Base-by-base conservation (phyloP, 2,888 invertebrate genomes). In the Autographa gamma region DNA sequence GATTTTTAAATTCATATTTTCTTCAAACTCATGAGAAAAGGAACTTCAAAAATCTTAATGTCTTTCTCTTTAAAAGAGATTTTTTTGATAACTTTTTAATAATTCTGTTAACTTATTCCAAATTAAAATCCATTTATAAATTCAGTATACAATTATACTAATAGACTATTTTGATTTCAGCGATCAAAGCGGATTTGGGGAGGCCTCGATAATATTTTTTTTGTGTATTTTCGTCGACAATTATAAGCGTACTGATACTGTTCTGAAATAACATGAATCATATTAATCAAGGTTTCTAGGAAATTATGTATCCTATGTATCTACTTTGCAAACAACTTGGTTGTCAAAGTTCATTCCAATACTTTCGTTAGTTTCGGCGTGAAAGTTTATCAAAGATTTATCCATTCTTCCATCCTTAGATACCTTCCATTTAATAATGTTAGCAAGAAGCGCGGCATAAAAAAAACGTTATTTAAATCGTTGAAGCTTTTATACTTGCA, bases 121-220 rank as follows among this genome's bases (percentile, higher is more conserved):
- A 8, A 38, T 66, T 32, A 19, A 63, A 60, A 38, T 54, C 0
- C 32, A 64, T 43, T 13, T 61, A 48, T 63, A 34, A 25, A 34
- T 76, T 62, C 61, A 71, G 80, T 81, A 73, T 71, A 75, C 78
- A 86, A 85, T 82, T 76, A 85, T 84, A 89, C 88, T 89, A 91
- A 91, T 88, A 66, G 60, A 79, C 77, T 81, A 84, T 89, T 92
- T 90, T 90, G 77, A 82, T 92, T 92, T 89, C 91, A 92, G 91
- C 88, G 60, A 80, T 70, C 86, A 79, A 76, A 81, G 75, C 81
- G 82, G 86, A 84, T 76, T 73, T 83, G 81, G 77, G 83, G 86
- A 77, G 81, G 81, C 86, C 76, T 83, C 87, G 73, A 83, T 72
- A 34, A 66, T 63, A 62, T 77, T 66, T 63, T 72, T 58, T 63